Evolutionary conservation across 64 coral and sea anemone genomes (phyloP).

Genomic region (Pocillopora verrucosa): DNA sequence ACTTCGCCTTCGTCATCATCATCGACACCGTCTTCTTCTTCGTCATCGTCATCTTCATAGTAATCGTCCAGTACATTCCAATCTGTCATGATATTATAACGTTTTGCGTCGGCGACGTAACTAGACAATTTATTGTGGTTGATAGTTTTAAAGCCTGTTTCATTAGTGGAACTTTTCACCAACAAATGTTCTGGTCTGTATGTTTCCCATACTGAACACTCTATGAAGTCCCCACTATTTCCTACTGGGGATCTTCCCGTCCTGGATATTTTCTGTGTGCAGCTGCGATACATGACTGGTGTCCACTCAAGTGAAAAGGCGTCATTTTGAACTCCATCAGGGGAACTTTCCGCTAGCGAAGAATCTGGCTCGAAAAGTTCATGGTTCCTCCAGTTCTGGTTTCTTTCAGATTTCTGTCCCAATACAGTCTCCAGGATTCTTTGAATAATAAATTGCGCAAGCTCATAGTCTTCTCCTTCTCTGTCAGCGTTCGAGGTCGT

Average conservation of each 20-base stretch:
- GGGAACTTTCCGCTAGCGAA: neutral
- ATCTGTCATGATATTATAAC: neutral
- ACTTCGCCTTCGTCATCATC: neutral
- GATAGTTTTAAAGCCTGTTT: neutral
- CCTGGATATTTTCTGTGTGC: neutral
- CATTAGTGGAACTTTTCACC: neutral
- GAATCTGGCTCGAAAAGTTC: neutral
- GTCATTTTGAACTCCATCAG: neutral
- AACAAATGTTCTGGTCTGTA: neutral
- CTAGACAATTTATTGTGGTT: neutral
- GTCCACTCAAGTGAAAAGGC: neutral
- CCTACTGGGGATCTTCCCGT: neutral
- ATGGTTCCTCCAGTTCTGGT: neutral
- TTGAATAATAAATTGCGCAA: conserved; percentile 68
- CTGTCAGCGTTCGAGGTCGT: conserved; percentile 28
- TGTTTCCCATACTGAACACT: neutral
- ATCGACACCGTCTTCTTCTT: neutral
- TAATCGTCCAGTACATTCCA: neutral
- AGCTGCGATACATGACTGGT: neutral
- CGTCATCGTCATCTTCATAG: neutral
- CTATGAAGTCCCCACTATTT: neutral
- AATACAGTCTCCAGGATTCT: neutral
- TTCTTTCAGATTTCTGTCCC: neutral
- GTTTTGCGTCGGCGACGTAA: neutral
- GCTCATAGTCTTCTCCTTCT: conserved; percentile 48